Base-by-base conservation (phyloP, 2,113 vertebrate species). In the Brachionichthys hirsutus region DNA sequence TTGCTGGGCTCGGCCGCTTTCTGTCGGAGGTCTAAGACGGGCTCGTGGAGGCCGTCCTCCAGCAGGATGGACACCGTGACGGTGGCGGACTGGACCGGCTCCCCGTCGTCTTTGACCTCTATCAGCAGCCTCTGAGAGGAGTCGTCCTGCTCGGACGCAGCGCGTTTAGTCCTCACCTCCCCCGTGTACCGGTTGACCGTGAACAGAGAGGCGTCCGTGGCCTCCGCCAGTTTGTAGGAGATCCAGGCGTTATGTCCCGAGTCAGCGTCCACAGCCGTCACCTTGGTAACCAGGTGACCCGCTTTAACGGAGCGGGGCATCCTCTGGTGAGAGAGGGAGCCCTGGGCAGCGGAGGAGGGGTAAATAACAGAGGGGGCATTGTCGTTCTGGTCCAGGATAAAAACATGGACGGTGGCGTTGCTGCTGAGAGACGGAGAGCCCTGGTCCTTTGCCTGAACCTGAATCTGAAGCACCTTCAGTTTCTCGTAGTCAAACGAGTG, bases 401-500 rank as follows among this genome's bases (percentile, higher is more conserved):
- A 89, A 12, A 91, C 86, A 50, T 87, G 82, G 47, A 93, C 87
- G 12, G 88, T 91, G 50, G 84, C 73, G 12, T 89, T 93, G 60
- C 85, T 86, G 74, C 78, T 92, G 57, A 93, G 86, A 0, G 72
- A 70, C 8, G 86, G 84, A 68, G 84, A 82, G 43, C 93, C 93
- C 51, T 87, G 88, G 62, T 94, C 93, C 65, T 91, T 91, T 46
- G 92, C 93, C 67, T 92, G 90, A 49, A 93, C 89, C 0, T 75
- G 83, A 69, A 93, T 89, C 73, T 93, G 86, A 72, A 94, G 91
- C 62, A 89, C 87, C 70, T 93, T 92, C 30, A 93, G 82, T 55
- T 92, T 91, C 83, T 94, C 93, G 0, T 94, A 94, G 73, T 94
- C 93, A 82, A 94, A 92, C 43, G 91, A 88, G 51, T 88, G 78